Percentiles rank a stretch among this genome's conserved stretches.
phyloP scores from a whole-genome alignment of 2,113 vertebrate genomes.

The Girardinichthys multiradiatus region DNA sequence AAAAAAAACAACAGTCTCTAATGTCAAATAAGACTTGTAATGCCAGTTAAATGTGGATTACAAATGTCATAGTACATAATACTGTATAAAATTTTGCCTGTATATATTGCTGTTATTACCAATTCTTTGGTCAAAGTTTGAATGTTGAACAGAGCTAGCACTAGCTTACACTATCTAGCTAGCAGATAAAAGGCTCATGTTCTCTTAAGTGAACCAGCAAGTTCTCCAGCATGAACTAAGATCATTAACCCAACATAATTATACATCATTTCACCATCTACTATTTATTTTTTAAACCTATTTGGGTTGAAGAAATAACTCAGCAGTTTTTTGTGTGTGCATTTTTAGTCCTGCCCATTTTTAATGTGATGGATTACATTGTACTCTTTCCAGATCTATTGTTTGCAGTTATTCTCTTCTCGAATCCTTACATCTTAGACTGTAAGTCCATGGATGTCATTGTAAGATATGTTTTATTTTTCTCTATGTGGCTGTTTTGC shows the following conservation, averaged over 20 bases:
- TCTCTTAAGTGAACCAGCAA: no score
- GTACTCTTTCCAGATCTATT: not conserved
- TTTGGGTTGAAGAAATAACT: not conserved
- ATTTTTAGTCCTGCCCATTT: not conserved
- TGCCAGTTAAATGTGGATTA: no score
- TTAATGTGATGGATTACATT: not conserved
- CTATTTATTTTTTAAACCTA: not conserved
- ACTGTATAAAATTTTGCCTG: no score
- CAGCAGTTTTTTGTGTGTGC: not conserved
- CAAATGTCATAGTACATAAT: no score
- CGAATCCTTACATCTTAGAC: not conserved
- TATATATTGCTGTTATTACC: not conserved
- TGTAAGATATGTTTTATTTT: slow-evolving; percentile 2
- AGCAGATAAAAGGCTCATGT: no score
- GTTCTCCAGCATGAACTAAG: no score
- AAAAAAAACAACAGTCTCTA: no score
- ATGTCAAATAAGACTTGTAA: no score
- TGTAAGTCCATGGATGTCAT: slow-evolving; percentile 3
- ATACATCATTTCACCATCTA: no score
- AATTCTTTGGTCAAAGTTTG: not conserved
- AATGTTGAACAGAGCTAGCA: no score
- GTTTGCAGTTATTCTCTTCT: not conserved
- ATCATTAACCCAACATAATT: no score
- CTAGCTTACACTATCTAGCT: no score
- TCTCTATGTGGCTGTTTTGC: slow-evolving; percentile 1